These are phyloP conservation scores for Turritopsis dohrnii DNA, from an alignment of 30 jellyfish, hydroid and myxozoan species.

Conservation along the genomic window DNA sequence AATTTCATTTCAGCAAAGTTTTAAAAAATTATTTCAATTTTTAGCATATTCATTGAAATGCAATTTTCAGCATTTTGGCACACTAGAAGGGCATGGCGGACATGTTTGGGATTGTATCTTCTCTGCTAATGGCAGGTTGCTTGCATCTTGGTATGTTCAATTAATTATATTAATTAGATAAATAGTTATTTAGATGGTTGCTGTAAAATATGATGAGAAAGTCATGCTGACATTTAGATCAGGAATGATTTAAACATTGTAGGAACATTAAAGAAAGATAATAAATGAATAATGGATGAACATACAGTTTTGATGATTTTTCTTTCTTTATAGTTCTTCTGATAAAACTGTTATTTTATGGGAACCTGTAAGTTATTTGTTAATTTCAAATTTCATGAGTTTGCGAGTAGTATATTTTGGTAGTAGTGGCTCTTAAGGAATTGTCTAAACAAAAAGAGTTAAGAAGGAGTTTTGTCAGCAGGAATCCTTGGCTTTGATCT, in stretches of 20 bases:
- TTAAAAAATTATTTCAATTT: background rate
- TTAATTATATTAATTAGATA: too few relatives aligned
- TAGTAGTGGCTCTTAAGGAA: too few relatives aligned
- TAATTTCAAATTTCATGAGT: background rate
- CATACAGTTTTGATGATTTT: background rate
- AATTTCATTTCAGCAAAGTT: too few relatives aligned
- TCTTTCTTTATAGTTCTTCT: constrained; percentile 51
- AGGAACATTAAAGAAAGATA: too few relatives aligned
- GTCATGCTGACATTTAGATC: too few relatives aligned
- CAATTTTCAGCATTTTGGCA: constrained; percentile 40
- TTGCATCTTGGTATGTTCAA: constrained; percentile 88
- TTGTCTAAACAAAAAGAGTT: background rate
- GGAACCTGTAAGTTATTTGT: constrained; percentile 78
- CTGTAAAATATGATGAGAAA: too few relatives aligned
- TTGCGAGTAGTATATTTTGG: background rate
- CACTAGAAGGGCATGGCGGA: constrained; percentile 84
- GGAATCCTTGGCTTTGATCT: too few relatives aligned
- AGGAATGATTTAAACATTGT: too few relatives aligned
- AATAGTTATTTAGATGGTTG: too few relatives aligned
- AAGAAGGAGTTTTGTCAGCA: background rate
- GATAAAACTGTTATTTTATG: constrained; percentile 85
- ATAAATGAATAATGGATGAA: too few relatives aligned
- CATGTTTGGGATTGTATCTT: constrained; percentile 90
- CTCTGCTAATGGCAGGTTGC: constrained; percentile 68
- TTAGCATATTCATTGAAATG: constrained; percentile 87